Evolutionary conservation across 2,888 invertebrate genomes (phyloP).

Genomic region (Reticulitermes lucifugus): DNA sequence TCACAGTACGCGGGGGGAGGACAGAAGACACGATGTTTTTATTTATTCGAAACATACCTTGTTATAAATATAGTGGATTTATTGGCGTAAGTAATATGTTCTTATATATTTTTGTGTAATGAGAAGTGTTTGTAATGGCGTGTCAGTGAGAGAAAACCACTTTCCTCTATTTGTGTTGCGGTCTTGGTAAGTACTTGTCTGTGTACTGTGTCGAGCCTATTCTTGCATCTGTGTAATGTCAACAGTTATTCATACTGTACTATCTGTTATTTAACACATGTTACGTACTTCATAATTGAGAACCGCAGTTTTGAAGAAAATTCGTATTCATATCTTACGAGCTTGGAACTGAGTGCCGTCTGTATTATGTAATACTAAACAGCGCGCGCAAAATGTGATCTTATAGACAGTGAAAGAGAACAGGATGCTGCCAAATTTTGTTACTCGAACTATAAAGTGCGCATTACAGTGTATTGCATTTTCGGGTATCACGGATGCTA

Average conservation of each 20-base stretch:
- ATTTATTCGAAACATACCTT: constrained; percentile 1
- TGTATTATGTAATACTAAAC: constrained; percentile 18
- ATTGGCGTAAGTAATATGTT: not conserved
- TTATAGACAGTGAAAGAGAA: constrained; percentile 2
- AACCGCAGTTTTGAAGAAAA: not conserved
- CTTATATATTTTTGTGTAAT: constrained; percentile 17
- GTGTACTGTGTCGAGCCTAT: not conserved
- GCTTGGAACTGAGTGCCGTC: not conserved
- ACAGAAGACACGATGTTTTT: constrained; percentile 13
- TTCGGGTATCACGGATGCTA: too few relatives aligned
- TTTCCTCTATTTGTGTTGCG: not conserved
- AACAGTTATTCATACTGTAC: not conserved
- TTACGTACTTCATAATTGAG: not conserved
- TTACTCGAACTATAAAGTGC: not conserved
- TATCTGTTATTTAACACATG: not conserved
- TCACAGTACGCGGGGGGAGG: not conserved
- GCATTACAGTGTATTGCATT: not conserved
- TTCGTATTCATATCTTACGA: not conserved
- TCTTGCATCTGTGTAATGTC: not conserved
- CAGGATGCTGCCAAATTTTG: not conserved
- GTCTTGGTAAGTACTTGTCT: not conserved
- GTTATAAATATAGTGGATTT: constrained; percentile 24
- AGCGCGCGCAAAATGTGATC: constrained; percentile 34
- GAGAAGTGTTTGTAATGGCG: constrained; percentile 2
- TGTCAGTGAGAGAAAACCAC: not conserved